Conservation (phyloP, 2,888 invertebrate genomes). For the Standfussiana lucernea region DNA sequence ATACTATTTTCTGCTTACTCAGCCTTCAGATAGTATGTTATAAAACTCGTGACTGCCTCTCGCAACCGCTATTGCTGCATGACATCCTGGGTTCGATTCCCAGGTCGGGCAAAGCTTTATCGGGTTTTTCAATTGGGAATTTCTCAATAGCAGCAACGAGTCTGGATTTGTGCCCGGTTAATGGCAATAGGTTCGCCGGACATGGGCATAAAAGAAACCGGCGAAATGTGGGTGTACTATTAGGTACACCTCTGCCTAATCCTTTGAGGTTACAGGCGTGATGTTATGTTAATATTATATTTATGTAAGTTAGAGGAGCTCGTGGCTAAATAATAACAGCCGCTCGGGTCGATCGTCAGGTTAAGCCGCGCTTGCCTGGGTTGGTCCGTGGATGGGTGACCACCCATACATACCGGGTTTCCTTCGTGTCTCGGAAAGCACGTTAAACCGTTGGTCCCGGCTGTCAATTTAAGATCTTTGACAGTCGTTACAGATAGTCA, state of each 20-base stretch:
- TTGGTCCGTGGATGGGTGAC: too few species aligned
- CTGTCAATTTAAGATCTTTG: too few species aligned
- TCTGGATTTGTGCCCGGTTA: background rate
- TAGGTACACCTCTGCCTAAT: background rate
- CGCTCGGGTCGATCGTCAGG: too few species aligned
- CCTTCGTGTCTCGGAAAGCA: too few species aligned
- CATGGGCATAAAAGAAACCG: background rate
- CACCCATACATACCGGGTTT: too few species aligned
- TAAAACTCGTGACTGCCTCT: background rate
- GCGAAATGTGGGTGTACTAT: background rate
- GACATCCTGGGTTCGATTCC: background rate
- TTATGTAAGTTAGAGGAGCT: too few species aligned
- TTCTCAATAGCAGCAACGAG: background rate
- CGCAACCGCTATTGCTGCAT: background rate
- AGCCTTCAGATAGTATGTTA: background rate
- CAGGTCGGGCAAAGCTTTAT: background rate
- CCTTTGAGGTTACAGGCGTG: background rate
- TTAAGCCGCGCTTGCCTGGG: too few species aligned
- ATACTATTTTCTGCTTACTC: background rate
- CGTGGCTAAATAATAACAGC: too few species aligned
- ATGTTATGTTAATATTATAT: background rate
- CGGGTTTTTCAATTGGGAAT: background rate
- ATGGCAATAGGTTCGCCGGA: background rate
- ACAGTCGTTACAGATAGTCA: too few species aligned
- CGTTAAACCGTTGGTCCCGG: too few species aligned